Conservation (phyloP, 1,140 invertebrate genomes). For the Drosophila orosa region DNA sequence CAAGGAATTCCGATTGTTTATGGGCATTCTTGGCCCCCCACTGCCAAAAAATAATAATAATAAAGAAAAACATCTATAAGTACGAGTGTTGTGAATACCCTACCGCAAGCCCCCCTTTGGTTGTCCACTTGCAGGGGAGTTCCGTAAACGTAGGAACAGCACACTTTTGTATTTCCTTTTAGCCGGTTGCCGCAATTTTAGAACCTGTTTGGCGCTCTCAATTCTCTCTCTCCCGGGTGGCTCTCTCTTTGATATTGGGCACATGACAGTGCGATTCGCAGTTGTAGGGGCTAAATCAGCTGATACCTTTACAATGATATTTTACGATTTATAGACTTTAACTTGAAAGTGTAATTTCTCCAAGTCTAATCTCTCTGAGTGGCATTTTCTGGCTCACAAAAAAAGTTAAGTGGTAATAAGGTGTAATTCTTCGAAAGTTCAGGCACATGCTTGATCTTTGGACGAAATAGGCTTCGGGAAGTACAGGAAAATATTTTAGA, state of each 20-base stretch:
- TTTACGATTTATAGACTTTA: neutral
- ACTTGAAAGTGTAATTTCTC: neutral
- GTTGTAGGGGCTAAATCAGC: slow-evolving; percentile 4
- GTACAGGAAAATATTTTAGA: neutral
- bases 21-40: slow-evolving; percentile 34
- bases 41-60: neutral
- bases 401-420: neutral
- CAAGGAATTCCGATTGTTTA: slow-evolving; percentile 44
- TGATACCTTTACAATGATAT: slow-evolving; percentile 1
- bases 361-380: neutral
- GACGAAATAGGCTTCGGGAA: neutral
- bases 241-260: slow-evolving; percentile 14
- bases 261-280: slow-evolving; percentile 30
- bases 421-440: neutral
- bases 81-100: slow-evolving; percentile 2
- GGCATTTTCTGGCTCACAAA: neutral
- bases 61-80: slow-evolving; percentile 1
- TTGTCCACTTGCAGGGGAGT: slow-evolving; percentile 5
- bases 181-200: slow-evolving; percentile 19
- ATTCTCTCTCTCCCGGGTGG: neutral
- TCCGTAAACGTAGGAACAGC: slow-evolving; percentile 5
- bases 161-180: slow-evolving; percentile 10
- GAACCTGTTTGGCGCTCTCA: slow-evolving; percentile 37
- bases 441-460: neutral
- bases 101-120: neutral